Conservation (phyloP, 2,113 vertebrate species). For the Zootoca vivipara region DNA sequence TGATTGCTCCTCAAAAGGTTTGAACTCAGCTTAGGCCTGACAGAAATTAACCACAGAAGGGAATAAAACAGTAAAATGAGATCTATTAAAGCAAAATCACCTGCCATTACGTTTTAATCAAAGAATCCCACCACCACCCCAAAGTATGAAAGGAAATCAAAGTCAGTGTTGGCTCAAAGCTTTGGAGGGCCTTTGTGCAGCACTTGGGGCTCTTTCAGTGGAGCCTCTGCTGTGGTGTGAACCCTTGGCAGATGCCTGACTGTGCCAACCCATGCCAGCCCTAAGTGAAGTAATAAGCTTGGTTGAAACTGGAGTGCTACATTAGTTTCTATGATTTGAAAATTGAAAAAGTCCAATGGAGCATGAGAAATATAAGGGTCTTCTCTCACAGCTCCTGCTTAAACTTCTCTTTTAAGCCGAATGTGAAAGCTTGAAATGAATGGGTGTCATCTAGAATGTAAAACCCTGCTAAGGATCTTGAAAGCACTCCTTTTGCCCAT, state of each 20-base stretch:
- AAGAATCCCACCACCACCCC: neutral
- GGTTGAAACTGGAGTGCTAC: neutral
- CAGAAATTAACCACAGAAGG: conserved; percentile 26
- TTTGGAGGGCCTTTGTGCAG: too few relatives aligned
- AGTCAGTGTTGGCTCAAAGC: too few relatives aligned
- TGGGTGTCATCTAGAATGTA: neutral
- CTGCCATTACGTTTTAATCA: conserved; percentile 18
- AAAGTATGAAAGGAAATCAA: neutral
- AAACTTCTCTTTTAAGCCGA: neutral
- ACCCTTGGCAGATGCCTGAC: too few relatives aligned
- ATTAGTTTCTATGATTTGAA: neutral
- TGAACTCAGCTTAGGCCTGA: conserved; percentile 25
- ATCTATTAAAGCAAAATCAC: conserved; percentile 16
- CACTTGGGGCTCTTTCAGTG: too few relatives aligned
- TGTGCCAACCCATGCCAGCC: too few relatives aligned
- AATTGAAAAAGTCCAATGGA: neutral
- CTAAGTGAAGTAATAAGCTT: neutral
- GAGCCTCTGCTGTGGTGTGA: too few relatives aligned
- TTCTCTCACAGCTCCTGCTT: neutral
- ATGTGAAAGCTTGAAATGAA: neutral
- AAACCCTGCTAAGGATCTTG: neutral
- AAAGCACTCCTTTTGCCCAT: neutral
- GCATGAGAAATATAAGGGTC: neutral
- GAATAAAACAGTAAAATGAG: conserved; percentile 26
- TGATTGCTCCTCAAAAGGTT: neutral